phyloP scores from a whole-genome alignment of 2,888 invertebrate species.

The Chromoteleia sp. region DNA sequence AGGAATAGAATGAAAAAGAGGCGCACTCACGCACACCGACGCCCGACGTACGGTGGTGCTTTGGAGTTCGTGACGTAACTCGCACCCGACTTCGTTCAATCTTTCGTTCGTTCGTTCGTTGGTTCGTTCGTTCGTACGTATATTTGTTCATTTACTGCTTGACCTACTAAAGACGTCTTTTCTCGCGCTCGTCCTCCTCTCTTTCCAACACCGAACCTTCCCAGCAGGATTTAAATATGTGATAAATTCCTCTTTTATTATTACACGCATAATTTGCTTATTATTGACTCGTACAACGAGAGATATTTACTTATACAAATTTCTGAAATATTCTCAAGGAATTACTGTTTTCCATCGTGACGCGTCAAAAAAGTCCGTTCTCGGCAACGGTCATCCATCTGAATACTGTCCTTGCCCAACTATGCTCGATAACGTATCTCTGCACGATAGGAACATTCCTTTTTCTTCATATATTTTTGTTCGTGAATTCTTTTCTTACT shows the following conservation, averaged over 20 bases:
- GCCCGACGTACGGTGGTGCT: conserved; percentile 58
- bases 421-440: too few relatives aligned
- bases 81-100: conserved; percentile 57
- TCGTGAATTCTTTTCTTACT: too few relatives aligned
- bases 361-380: too few relatives aligned
- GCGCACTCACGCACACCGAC: conserved; percentile 61
- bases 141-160: conserved; percentile 64
- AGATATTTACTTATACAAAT: too few relatives aligned
- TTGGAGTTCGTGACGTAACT: conserved; percentile 63
- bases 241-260: conserved; percentile 16
- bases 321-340: too few relatives aligned
- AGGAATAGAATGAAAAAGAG: conserved; percentile 65
- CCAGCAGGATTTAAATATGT: conserved; percentile 37
- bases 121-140: conserved; percentile 50
- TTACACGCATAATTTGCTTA: neutral
- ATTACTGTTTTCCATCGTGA: too few relatives aligned
- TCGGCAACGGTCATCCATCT: too few relatives aligned
- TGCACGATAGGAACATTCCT: too few relatives aligned
- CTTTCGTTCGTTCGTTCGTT: conserved; percentile 43
- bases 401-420: too few relatives aligned
- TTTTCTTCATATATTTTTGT: too few relatives aligned
- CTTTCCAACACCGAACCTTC: conserved; percentile 22
- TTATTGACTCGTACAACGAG: too few relatives aligned
- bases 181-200: conserved; percentile 41
- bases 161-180: conserved; percentile 66